Base-by-base conservation (phyloP, 2,888 invertebrate genomes). In the Uloborus plumipes region DNA sequence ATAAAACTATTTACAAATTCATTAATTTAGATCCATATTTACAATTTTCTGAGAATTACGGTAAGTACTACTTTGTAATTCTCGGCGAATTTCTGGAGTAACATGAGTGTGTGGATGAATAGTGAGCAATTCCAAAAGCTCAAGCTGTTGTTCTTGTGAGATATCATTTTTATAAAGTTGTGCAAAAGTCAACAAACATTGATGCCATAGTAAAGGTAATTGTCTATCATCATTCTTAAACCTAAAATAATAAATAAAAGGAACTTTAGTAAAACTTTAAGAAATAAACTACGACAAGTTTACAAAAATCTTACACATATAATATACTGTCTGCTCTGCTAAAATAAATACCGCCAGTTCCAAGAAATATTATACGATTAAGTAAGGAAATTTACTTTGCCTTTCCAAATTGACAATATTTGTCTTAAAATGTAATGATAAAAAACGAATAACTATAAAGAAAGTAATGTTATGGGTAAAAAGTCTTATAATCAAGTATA, bases 171-270 rank as follows among this genome's bases (percentile, higher is more conserved):
- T 98, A 89, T 99, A 99, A 67, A 97, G 92, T 90, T 99, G 97
- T 0, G 94, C 94, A 91, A 99, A 98, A 7, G 97, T 94, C 74
- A 99, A 90, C 55, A 99, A 91, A 59, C 96, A 93, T 89, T 99
- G 99, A 89, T 99, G 98, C 99, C 99, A 99, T 80, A 99, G 89
- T 6, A 99, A 97, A 0, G 99, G 99, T 88, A 99, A 91, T 86
- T 93, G 93, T 76, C 97, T 92, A 69, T 91, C 90, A 88, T 98
- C 98, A 85, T 91, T 91, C 88, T 94, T 93, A 89, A 98, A 97
- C 88, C 97, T 96, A 15, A 14, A 62, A 31, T 26, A 66, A 62
- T 18, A 39, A 39, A 55, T 16, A 58, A 39, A 15, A 55, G 18
- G 14, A 47, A 47, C 1, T 50, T 50, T 47, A n/a, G 20, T n/a